Base-by-base conservation (phyloP, 2,888 invertebrate species). In the Fabriciana adippe region DNA sequence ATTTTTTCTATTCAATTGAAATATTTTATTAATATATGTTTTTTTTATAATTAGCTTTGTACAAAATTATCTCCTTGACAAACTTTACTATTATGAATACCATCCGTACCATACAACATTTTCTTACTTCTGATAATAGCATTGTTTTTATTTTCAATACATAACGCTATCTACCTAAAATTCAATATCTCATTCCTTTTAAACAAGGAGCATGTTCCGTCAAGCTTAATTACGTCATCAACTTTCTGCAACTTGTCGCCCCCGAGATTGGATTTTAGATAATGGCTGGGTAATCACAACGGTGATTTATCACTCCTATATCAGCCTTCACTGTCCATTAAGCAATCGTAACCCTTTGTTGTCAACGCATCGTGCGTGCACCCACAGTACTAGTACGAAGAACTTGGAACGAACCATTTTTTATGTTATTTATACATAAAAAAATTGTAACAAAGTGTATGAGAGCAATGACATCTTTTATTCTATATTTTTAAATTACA, bases 241-340 rank as follows among this genome's bases (percentile, higher is more conserved):
- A 86, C 83, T 83, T 80, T 79, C 73, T 72, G 73, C 72, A 79
- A 82, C 82, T 86, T 84, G 88, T 87, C 87, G 82, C 84, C 84
- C 82, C 83, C 78, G 85, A 89, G 92, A 92, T 92, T 88, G 90
- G 85, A 89, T 91, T 90, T 92, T 85, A 92, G 91, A 91, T 92
- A 92, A 91, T 90, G 90, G 90, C 79, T 81, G 81, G 75, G 90
- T 92, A 92, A 92, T 92, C 90, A 89, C 84, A 80, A 71, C 73
- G 86, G 92, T 93, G 92, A 93, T 93, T 92, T 92, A 93, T 93
- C 93, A 93, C 89, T 77, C 86, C 86, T 91, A 92, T 93, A 93
- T 86, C 86, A 85, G 87, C 86, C 90, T 92, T 93, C 90, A 89
- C 92, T 88, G 90, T 90, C 93, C 93, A 93, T 93, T 93, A 92